Conservation (phyloP, 2,113 vertebrate genomes). For the Aspiorhynchus laticeps region DNA sequence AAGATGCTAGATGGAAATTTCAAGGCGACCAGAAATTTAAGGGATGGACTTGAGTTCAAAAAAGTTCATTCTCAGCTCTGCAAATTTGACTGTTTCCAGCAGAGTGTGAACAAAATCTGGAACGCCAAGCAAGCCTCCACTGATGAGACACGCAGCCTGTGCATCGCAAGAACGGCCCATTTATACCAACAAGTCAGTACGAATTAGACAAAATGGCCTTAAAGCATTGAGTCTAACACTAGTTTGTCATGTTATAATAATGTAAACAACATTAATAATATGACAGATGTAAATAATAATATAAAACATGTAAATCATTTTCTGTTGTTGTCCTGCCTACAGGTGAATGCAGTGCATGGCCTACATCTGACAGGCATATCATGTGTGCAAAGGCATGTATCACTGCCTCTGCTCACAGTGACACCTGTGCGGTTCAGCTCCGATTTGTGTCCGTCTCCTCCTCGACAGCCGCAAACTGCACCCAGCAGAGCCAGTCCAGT, state of each 20-base stretch:
- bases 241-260: neutral
- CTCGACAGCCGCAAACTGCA: neutral
- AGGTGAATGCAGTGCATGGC: neutral
- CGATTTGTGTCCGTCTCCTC: neutral
- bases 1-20: neutral
- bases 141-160: neutral
- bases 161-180: neutral
- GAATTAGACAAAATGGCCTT: neutral
- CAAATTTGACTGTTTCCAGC: neutral
- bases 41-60: neutral
- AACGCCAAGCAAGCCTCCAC: neutral
- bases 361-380: constrained; percentile 6
- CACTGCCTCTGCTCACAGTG: neutral
- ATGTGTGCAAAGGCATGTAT: neutral
- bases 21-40: neutral
- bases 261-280: neutral
- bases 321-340: neutral
- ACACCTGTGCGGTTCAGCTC: neutral
- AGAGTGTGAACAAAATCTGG: neutral
- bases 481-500: neutral
- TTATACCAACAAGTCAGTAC: neutral
- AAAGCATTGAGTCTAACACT: neutral
- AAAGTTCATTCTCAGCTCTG: neutral
- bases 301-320: neutral
- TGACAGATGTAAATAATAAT: too few species aligned